A percentile compares a stretch with the other conserved stretches of the same genome.
Conservation (phyloP, 2,797 vertebrate genomes). For the Benthosema pterotum region DNA sequence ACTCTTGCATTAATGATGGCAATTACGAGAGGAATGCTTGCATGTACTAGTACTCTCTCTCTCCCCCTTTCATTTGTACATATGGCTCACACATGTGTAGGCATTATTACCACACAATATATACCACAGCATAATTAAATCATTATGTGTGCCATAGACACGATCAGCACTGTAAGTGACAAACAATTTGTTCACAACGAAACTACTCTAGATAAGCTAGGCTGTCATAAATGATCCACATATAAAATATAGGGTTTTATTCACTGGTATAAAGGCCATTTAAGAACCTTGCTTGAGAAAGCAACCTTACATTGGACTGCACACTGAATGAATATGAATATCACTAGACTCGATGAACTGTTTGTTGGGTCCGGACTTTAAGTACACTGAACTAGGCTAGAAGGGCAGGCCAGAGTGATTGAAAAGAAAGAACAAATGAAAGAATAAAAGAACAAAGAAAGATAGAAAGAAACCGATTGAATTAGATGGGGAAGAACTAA, state of each 20-base stretch:
- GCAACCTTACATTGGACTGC: neutral
- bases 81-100: neutral
- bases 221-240: neutral
- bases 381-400: neutral
- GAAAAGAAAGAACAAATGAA: too few species aligned
- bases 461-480: slow-evolving; percentile 15
- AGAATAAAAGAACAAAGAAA: neutral
- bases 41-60: neutral
- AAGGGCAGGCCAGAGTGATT: neutral
- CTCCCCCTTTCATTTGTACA: neutral
- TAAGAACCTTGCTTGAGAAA: neutral
- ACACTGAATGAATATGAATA: neutral
- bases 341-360: neutral
- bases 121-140: neutral
- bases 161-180: neutral
- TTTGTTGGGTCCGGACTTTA: neutral
- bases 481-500: slow-evolving; percentile 8
- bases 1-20: neutral
- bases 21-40: neutral
- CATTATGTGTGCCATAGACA: neutral
- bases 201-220: neutral
- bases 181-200: neutral
- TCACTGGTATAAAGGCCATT: neutral
- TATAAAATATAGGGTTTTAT: neutral
- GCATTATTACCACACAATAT: neutral